Conservation (phyloP, 2,797 vertebrate species). For the Sebastes aleutianus region DNA sequence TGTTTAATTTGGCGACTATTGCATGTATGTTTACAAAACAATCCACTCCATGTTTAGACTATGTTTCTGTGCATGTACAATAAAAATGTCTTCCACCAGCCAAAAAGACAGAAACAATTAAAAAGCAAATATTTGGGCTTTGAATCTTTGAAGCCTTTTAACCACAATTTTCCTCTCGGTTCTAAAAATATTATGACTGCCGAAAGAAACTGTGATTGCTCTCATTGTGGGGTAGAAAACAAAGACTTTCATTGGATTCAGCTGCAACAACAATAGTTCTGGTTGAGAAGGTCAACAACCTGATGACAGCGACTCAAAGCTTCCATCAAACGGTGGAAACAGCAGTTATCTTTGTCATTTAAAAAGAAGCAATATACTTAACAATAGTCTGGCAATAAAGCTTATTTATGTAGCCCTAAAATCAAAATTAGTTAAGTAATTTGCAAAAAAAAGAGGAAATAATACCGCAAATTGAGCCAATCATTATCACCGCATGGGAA, state of each 20-base stretch:
- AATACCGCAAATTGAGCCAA: too few relatives aligned
- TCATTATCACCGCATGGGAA: too few relatives aligned
- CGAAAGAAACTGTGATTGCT: neutral
- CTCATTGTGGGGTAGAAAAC: neutral
- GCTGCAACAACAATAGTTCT: neutral
- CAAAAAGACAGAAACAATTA: neutral
- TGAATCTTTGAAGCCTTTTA: neutral
- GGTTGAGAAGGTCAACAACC: constrained; percentile 7
- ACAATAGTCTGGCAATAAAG: too few relatives aligned
- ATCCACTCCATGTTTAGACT: constrained; percentile 7
- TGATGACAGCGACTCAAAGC: constrained; percentile 10
- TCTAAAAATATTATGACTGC: constrained; percentile 1
- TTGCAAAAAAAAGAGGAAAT: too few relatives aligned
- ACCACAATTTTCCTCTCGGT: neutral
- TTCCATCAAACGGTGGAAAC: too few relatives aligned
- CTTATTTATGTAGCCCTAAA: too few relatives aligned
- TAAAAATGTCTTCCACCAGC: neutral
- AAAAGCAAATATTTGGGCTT: constrained; percentile 32
- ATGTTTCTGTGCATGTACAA: neutral
- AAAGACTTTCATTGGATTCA: neutral
- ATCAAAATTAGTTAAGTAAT: too few relatives aligned
- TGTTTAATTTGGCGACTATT: constrained; percentile 18
- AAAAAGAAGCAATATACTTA: too few relatives aligned
- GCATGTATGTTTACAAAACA: neutral
- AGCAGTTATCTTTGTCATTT: too few relatives aligned